Base-by-base conservation (phyloP, 2,113 vertebrate genomes). In the Larimichthys crocea region DNA sequence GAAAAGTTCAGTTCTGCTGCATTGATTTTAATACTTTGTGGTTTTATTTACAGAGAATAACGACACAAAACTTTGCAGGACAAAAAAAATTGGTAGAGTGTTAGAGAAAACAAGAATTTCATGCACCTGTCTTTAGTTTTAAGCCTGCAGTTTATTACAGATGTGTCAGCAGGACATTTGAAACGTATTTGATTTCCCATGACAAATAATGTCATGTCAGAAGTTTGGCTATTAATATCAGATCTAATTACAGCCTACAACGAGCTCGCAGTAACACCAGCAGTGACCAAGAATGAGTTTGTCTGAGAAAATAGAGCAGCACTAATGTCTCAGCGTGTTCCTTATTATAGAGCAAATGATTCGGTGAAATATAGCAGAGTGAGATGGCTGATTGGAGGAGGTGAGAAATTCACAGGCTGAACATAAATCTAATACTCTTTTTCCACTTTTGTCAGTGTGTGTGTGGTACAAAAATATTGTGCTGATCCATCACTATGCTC, bases 401-500 rank as follows among this genome's bases (percentile, higher is more conserved):
- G 29, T 31, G 22, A 42, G 52, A 61, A 50, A 69, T 60, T 60
- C 17, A 22, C 35, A 17, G 26, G 40, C 50, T 59, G 48, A 53
- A 60, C 29, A 82, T 72, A 56, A 79, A 79, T 79, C 56, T 12
- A 9, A 24, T 3, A 48, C 24, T 60, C 2, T 20, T 64, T 64
- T 68, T 55, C 49, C 14, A 1, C 48, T 44, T 80, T 81, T 83
- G 63, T 59, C 50, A 73, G 46, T 6, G 12, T 6, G 12, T 57
- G 29, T 57, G 12, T 10, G 57, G 24, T 74, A 60, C 15, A 75
- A 61, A 85, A 62, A 79, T 29, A 80, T 44, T 81, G 65, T 76
- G 72, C 67, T 69, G 68, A 88, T 84, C 73, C 80, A 82, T 84
- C 68, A 83, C 44, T n/a, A 8, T 26, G 76, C 66, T 87, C 59